Evolutionary conservation across 2,797 vertebrate genomes (phyloP), one percentile per base, ranked within the genome.

Genomic region (Lepus townsendii): DNA sequence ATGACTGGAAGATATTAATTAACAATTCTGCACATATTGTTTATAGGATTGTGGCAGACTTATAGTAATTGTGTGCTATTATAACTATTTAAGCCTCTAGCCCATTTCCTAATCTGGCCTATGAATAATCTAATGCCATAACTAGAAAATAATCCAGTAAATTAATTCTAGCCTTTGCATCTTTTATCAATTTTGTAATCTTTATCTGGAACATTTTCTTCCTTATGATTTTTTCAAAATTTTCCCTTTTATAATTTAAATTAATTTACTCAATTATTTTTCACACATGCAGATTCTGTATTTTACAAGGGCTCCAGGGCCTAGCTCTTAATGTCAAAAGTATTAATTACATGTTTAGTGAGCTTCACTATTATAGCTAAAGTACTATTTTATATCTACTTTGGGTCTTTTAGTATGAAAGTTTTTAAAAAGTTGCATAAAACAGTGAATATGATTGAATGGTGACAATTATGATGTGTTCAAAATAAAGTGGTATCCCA

Each of bases 211-310:
- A 30, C 7, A 89, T 13, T 93, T 77, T 82, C 42, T 84, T 80
- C 30, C 12, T 86, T 32, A 83, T 47, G 4, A 38, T 83, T 83
- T 35, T 60, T 93, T 65, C 85, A 76, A 83, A 72, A 42, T 76
- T 77, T 86, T 12, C 32, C 30, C 35, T 85, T 83, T 83, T 22
- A 93, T 69, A 94, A 92, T 87, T 92, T 83, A 83, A 97, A 95
- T 75, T 87, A 17, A 80, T 91, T 88, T 92, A 27, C n/a, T 78
- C 62, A 87, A 83, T 62, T 91, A 38, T 75, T 60, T 83, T 91
- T 87, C 82, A 86, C 93, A 85, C 19, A 87, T 83, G 75, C 93
- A 94, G n/a, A 5, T 94, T 60, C 2, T 83, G n/a, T 9, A 93
- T 93, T 65, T 91, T 60, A 86, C 66, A 82, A 71, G 8, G 24